Base-by-base conservation (phyloP, 2,113 vertebrate species). In the Myiagra hebetior region DNA sequence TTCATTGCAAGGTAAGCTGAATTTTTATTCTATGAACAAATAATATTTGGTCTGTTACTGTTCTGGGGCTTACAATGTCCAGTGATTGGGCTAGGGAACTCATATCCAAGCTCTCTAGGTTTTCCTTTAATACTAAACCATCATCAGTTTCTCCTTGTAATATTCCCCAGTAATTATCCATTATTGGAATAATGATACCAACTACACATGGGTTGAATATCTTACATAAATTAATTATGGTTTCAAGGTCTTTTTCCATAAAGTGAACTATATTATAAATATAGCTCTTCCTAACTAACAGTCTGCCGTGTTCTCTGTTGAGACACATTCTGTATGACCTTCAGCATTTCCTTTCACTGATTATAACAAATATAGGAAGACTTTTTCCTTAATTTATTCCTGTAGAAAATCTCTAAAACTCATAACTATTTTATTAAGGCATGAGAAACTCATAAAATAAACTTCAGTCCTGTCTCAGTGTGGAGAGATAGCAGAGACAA, bases 1-100 rank as follows among this genome's bases (percentile, higher is more conserved):
- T 97, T 99, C 99, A 1, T 96, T 99, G 89, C 99, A 99, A 98
- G 99, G 99, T 99, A 96, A 96, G 97, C 49, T n/a, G 49, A 64
- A 64, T 59, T 63, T 62, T 24, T 79, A 41, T 72, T 22, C 16
- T 55, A 10, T 49, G 42, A 57, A 35, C 0, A 4, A 86, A 37
- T 70, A 79, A 31, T 89, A 63, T 59, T 67, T 86, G 41, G 68
- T 16, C 27, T 84, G 16, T 72, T 91, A 21, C 22, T 86, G 30
- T 83, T 91, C 35, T 82, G 52, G 6, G n/a, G 30, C 5, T 6
- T 46, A 11, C 4, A 73, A 5, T 31, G 13, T 81, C 69, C n/a
- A 27, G 13, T 80, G 35, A 26, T 49, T 85, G 53, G n/a, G 56
- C 24, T 27, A 33, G 24, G 20, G 22, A 75, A 35, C 11, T 62